These are phyloP conservation scores for Caenorhabditis imperialis DNA, from an alignment of 2,888 invertebrate genomes.

Conservation along the genomic window DNA sequence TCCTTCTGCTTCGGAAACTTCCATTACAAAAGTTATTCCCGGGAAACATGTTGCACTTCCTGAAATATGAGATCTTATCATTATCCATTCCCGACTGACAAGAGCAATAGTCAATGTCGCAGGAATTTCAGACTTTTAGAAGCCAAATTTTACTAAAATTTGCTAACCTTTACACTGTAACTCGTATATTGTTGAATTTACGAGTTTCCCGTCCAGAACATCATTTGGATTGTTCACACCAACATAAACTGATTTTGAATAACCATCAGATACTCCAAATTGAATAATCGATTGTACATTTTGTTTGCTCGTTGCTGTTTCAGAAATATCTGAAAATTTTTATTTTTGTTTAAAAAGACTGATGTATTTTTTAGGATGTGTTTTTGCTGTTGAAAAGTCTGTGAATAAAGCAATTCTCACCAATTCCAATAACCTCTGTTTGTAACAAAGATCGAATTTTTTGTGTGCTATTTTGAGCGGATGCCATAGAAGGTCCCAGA, in stretches of 20 bases:
- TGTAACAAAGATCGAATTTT: slow-evolving; percentile 24
- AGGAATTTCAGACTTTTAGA: too few relatives aligned
- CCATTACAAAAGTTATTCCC: slow-evolving; percentile 51
- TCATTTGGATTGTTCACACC: slow-evolving; percentile 29
- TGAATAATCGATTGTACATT: slow-evolving; percentile 33
- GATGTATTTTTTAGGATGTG: not conserved
- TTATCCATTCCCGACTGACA: too few relatives aligned
- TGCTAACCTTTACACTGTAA: slow-evolving; percentile 29
- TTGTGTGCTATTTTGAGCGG: not conserved
- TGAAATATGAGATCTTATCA: not conserved
- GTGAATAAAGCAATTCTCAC: slow-evolving; percentile 2
- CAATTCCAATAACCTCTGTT: slow-evolving; percentile 45
- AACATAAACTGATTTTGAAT: slow-evolving; percentile 29
- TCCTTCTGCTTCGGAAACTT: slow-evolving; percentile 42
- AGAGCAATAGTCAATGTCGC: too few relatives aligned
- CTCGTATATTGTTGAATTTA: slow-evolving; percentile 33
- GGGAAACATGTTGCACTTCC: slow-evolving; percentile 34
- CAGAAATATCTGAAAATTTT: slow-evolving; percentile 19
- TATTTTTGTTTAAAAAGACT: too few relatives aligned
- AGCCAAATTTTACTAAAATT: not conserved
- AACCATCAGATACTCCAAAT: slow-evolving; percentile 26
- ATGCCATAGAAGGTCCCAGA: not conserved
- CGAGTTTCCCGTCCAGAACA: not conserved
- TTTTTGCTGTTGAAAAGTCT: not conserved
- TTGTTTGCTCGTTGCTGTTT: slow-evolving; percentile 1